phyloP scores from a whole-genome alignment of 2,888 invertebrate species.

The Nemotelus pantherinus region DNA sequence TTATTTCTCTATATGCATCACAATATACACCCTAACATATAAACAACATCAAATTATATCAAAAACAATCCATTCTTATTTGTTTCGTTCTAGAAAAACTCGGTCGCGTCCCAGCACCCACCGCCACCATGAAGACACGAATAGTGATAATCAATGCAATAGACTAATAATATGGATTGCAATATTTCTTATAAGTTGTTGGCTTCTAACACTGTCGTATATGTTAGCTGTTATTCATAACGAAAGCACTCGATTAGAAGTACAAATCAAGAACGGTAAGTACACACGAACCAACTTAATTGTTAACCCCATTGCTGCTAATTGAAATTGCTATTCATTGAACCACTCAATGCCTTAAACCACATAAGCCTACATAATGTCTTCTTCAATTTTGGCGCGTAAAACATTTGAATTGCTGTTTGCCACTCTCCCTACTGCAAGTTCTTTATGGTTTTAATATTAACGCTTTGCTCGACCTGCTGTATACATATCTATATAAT shows the following conservation, averaged over 20 bases:
- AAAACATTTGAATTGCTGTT: slow-evolving; percentile 17
- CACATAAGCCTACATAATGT: not conserved
- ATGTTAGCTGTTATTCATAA: slow-evolving; percentile 52
- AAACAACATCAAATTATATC: no score
- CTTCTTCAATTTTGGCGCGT: slow-evolving; percentile 48
- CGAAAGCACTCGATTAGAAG: slow-evolving; percentile 50
- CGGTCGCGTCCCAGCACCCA: slow-evolving; percentile 45
- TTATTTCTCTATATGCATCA: no score
- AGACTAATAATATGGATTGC: slow-evolving; percentile 51
- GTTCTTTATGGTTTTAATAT: slow-evolving; percentile 8
- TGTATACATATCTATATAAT: not conserved
- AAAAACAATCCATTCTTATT: not conserved
- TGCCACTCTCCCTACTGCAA: not conserved
- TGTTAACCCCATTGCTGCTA: not conserved
- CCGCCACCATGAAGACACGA: slow-evolving; percentile 44
- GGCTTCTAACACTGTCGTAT: slow-evolving; percentile 52
- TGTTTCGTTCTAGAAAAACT: slow-evolving; percentile 48
- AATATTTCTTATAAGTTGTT: slow-evolving; percentile 51
- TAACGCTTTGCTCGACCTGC: not conserved
- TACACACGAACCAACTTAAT: slow-evolving; percentile 12
- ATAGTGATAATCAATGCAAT: slow-evolving; percentile 50
- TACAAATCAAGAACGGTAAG: slow-evolving; percentile 51
- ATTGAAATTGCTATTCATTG: not conserved
- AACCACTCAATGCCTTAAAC: not conserved
- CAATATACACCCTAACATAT: no score